These are phyloP conservation scores for Brachionus plicatilis DNA, from an alignment of 1,140 invertebrate species.

Conservation along the genomic window DNA sequence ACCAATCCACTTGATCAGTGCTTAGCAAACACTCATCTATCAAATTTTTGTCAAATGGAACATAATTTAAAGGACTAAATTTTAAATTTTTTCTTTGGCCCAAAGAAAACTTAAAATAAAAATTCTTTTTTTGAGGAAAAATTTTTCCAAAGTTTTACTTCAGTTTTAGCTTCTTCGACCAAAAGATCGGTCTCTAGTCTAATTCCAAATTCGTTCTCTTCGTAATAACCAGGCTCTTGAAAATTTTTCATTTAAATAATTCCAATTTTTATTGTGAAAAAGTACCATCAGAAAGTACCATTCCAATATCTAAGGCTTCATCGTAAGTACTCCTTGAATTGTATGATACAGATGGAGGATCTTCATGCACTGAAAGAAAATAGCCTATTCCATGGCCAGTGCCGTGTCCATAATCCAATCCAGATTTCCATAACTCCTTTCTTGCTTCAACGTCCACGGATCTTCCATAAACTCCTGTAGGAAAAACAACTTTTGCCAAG, in stretches of 20 bases:
- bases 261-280: not conserved
- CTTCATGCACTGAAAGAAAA: constrained; percentile 91
- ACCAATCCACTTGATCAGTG: constrained; percentile 58
- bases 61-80: constrained; percentile 84
- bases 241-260: not conserved
- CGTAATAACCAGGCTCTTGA: constrained; percentile 64
- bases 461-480: constrained; percentile 61
- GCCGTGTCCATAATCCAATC: constrained; percentile 89
- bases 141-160: not conserved
- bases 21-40: constrained; percentile 71
- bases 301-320: constrained; percentile 43
- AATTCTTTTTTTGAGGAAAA: not conserved
- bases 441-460: constrained; percentile 78
- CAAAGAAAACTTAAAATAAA: not conserved
- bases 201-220: constrained; percentile 79
- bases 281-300: constrained; percentile 31
- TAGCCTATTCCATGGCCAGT: constrained; percentile 90
- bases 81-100: constrained; percentile 58
- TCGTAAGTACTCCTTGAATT: constrained; percentile 3
- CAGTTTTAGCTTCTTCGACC: constrained; percentile 55
- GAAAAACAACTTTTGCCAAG: constrained; percentile 70
- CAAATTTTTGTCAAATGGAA: constrained; percentile 86
- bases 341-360: not conserved
- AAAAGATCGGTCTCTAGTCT: constrained; percentile 83
- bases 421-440: constrained; percentile 78